phyloP scores from a whole-genome alignment of 64 coral and sea anemone species.

The Trachythela sp. region DNA sequence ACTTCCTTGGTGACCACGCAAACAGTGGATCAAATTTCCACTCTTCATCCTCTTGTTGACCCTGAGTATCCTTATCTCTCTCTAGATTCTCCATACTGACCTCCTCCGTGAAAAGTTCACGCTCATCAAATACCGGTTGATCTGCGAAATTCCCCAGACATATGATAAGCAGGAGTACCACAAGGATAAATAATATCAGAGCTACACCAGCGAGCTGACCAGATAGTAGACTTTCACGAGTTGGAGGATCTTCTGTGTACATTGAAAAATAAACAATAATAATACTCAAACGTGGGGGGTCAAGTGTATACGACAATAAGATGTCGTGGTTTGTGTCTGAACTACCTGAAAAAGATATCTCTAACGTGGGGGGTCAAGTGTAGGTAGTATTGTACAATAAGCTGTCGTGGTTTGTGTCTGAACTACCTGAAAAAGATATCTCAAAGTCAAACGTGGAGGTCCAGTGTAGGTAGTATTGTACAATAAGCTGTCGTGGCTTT shows the following conservation, averaged over 20 bases:
- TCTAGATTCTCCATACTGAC: not conserved
- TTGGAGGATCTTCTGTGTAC: not conserved
- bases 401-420: no score
- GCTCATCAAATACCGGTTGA: not conserved
- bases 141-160: not conserved
- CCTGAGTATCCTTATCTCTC: not conserved
- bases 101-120: not conserved
- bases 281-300: no score
- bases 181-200: not conserved
- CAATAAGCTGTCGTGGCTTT: no score
- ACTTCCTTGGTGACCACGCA: not conserved
- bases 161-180: not conserved
- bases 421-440: no score
- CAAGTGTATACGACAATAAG: no score
- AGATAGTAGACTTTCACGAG: not conserved
- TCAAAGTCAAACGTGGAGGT: no score
- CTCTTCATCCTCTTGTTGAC: not conserved
- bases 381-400: no score
- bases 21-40: conserved; percentile 5
- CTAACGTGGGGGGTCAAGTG: no score
- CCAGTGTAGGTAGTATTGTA: no score
- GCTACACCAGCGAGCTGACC: not conserved
- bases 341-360: no score
- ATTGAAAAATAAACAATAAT: no score
- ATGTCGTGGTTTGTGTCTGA: no score